Percentiles rank a stretch among this genome's conserved stretches.
These are phyloP conservation scores for Tortrix viridana DNA, from an alignment of 2,888 invertebrate species.

Conservation along the genomic window DNA sequence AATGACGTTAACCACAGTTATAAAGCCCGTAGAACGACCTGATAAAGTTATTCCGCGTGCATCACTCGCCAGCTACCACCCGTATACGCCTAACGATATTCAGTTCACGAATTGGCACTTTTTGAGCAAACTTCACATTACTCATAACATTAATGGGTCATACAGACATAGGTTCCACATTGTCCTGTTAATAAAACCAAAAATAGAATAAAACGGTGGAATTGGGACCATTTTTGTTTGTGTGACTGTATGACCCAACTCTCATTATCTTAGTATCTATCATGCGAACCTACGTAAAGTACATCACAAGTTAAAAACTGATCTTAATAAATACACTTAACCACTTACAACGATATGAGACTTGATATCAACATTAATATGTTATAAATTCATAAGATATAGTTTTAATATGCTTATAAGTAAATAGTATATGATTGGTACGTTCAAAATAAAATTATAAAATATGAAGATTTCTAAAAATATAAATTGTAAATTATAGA, in stretches of 20 bases:
- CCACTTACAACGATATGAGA: conserved; percentile 12
- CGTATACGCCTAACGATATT: conserved; percentile 32
- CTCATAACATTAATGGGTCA: background rate
- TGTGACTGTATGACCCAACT: background rate
- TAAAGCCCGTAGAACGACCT: too few relatives aligned
- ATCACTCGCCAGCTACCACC: background rate
- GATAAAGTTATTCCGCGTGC: background rate
- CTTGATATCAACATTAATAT: conserved; percentile 18
- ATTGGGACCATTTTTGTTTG: too few relatives aligned
- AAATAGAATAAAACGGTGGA: too few relatives aligned
- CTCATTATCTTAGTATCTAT: conserved; percentile 25
- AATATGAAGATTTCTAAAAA: conserved; percentile 34
- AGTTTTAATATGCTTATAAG: conserved; percentile 12
- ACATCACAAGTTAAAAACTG: conserved; percentile 28
- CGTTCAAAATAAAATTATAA: conserved; percentile 10
- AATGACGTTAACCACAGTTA: too few relatives aligned
- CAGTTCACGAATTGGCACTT: conserved; percentile 51
- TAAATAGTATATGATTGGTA: conserved; percentile 8
- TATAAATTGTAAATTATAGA: conserved; percentile 39
- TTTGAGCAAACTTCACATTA: conserved; percentile 50
- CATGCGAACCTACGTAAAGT: conserved; percentile 18
- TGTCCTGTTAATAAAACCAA: too few relatives aligned
- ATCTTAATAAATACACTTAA: conserved; percentile 5
- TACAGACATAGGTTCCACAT: too few relatives aligned
- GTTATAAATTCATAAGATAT: conserved; percentile 22